A percentile compares a stretch with the other conserved stretches of the same genome.
Evolutionary conservation across 2,888 invertebrate genomes (phyloP).

Genomic region (Furcula furcula): DNA sequence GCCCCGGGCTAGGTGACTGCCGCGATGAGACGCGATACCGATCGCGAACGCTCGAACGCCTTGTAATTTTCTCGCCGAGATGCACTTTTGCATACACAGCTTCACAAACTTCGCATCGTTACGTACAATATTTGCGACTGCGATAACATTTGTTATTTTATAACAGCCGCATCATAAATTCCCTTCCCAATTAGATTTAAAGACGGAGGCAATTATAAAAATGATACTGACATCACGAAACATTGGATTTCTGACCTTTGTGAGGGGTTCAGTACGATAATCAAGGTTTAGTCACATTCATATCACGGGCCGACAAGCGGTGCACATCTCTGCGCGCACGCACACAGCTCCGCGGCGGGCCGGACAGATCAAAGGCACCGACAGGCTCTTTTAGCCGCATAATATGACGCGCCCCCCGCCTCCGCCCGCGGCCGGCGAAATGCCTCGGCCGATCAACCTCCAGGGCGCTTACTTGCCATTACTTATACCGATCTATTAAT

Average conservation of each 20-base stretch:
- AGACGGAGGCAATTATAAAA: constrained; percentile 45
- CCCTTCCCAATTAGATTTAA: constrained; percentile 36
- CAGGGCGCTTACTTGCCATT: constrained; percentile 75
- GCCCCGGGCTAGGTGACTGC: constrained; percentile 67
- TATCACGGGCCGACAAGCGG: constrained; percentile 78
- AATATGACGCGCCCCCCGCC: constrained; percentile 78
- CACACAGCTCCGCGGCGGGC: constrained; percentile 53
- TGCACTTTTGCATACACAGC: constrained; percentile 21
- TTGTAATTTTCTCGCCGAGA: constrained; percentile 31
- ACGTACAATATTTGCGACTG: constrained; percentile 17
- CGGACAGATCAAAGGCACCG: constrained; percentile 78
- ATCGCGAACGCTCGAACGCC: constrained; percentile 45
- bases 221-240: constrained; percentile 45
- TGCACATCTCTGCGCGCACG: constrained; percentile 59
- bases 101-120: constrained; percentile 17
- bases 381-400: constrained; percentile 81
- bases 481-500: constrained; percentile 80
- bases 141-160: constrained; percentile 34
- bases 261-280: constrained; percentile 76
- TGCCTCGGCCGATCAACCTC: constrained; percentile 60
- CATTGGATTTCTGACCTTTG: constrained; percentile 69
- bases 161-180: constrained; percentile 34
- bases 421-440: constrained; percentile 67
- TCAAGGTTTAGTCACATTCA: constrained; percentile 81
- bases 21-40: constrained; percentile 62